These are phyloP conservation scores for Micrasema minimum DNA, from an alignment of 1,140 invertebrate genomes.

Conservation along the genomic window DNA sequence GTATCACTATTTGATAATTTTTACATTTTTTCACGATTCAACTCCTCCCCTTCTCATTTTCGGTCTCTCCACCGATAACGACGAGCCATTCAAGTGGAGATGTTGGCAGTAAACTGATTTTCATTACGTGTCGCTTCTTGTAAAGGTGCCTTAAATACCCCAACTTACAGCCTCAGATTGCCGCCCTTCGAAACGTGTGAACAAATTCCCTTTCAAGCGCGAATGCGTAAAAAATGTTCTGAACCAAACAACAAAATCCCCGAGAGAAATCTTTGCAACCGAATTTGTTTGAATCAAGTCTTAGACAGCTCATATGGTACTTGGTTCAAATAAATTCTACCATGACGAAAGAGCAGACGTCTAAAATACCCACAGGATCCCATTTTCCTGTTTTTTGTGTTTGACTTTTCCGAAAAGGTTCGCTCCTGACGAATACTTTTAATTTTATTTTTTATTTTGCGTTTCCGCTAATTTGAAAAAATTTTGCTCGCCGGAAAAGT, in stretches of 20 bases:
- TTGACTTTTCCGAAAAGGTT: neutral
- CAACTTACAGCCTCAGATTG: conserved; percentile 11
- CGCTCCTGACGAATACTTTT: neutral
- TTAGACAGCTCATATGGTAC: too few relatives aligned
- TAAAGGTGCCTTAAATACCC: conserved; percentile 8
- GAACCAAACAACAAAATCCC: too few relatives aligned
- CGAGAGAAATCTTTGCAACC: too few relatives aligned
- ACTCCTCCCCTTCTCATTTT: neutral
- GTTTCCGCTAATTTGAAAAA: too few relatives aligned
- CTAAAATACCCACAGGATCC: too few relatives aligned
- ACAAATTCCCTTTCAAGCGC: conserved; percentile 19
- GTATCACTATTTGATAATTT: too few relatives aligned
- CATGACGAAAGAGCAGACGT: too few relatives aligned
- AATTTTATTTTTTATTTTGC: neutral
- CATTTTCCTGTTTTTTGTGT: too few relatives aligned
- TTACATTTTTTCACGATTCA: too few relatives aligned
- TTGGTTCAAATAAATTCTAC: too few relatives aligned
- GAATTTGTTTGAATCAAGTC: too few relatives aligned
- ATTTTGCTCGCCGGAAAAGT: too few relatives aligned
- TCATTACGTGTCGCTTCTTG: conserved; percentile 28
- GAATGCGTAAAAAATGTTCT: conserved; percentile 5
- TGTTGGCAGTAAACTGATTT: conserved; percentile 33
- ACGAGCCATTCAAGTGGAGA: neutral
- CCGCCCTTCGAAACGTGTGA: conserved; percentile 17
- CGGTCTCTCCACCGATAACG: neutral